Base-by-base conservation (phyloP, 2,888 invertebrate genomes). In the Limnephilus lunatus region DNA sequence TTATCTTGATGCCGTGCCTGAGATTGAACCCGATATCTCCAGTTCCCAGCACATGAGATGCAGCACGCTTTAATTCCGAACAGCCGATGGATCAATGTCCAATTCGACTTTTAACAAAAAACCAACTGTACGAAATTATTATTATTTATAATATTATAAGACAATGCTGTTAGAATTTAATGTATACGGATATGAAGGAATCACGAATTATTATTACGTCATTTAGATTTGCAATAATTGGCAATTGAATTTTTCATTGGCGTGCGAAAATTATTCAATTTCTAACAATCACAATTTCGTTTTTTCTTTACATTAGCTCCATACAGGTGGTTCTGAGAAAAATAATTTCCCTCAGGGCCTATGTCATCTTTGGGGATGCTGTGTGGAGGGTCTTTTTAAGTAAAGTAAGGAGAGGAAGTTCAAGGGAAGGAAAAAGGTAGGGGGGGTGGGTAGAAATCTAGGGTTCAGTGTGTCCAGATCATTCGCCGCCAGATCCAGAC, bases 51-150 rank as follows among this genome's bases (percentile, higher is more conserved):
- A 68, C 68, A 68, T 25, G 83, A 83, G 83, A 83, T 7, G 9
- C 83, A 35, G 83, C 83, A 39, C 83, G 83, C 83, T 83, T 39
- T 15, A n/a, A 39, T 9, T 39, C 83, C 83, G 83, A 83, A 32
- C 83, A 83, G 83, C 35, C 83, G 83, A 83, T 83, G 83, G 39
- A 83, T 83, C 83, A 83, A 83, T 15, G 83, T 83, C 83, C 25
- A 68, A 68, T 68, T n/a, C 68, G 25, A 68, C 68, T 68, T 68
- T 68, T 3, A 25, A 68, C 68, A 68, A 68, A 68, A 68, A 68
- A 19, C 25, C 68, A 68, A 25, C 25, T n/a, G 0, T 9, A 68
- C 25, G n/a, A 0, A 68, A 68, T 25, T 68, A n/a, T 68, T 68
- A 9, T 25, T 68, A 68, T 25, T 68, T 25, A 2, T 25, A 68